These are phyloP conservation scores for Lytechinus variegatus DNA, from an alignment of 35 echinoderm and acorn worm species.

Conservation along the genomic window DNA sequence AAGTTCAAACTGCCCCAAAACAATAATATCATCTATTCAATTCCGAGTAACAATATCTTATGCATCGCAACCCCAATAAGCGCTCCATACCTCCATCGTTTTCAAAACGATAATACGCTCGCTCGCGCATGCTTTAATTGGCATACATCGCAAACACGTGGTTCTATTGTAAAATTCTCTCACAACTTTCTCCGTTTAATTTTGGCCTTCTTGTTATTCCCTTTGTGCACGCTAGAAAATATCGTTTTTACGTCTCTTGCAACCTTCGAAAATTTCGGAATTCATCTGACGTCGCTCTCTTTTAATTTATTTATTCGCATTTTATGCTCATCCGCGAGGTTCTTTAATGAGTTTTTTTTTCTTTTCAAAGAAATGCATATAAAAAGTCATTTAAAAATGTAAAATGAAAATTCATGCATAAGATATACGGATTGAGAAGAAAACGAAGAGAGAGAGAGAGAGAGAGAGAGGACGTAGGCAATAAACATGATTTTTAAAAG, in stretches of 20 bases:
- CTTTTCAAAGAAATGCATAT: not conserved
- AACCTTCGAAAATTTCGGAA: not conserved
- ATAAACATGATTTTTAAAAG: too few species aligned
- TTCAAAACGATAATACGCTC: not conserved
- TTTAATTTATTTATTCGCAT: not conserved
- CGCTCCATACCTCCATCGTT: not conserved
- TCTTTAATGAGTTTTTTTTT: not conserved
- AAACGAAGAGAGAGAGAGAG: not conserved
- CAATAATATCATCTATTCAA: not conserved
- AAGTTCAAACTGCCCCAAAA: not conserved
- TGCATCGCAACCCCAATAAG: not conserved
- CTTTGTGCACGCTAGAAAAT: not conserved
- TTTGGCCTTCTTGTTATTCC: not conserved
- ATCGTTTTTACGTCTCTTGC: not conserved
- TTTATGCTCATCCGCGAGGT: not conserved
- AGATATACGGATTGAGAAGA: not conserved
- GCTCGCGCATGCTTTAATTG: not conserved
- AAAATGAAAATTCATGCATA: not conserved
- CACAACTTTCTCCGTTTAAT: not conserved
- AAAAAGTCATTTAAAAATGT: too few species aligned
- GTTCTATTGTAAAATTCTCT: not conserved
- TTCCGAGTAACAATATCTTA: not conserved
- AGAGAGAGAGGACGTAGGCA: not conserved
- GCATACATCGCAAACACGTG: not conserved
- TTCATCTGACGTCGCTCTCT: not conserved